These are phyloP conservation scores for Drosophila fulvimacula DNA, from an alignment of 2,888 invertebrate genomes.

Conservation along the genomic window DNA sequence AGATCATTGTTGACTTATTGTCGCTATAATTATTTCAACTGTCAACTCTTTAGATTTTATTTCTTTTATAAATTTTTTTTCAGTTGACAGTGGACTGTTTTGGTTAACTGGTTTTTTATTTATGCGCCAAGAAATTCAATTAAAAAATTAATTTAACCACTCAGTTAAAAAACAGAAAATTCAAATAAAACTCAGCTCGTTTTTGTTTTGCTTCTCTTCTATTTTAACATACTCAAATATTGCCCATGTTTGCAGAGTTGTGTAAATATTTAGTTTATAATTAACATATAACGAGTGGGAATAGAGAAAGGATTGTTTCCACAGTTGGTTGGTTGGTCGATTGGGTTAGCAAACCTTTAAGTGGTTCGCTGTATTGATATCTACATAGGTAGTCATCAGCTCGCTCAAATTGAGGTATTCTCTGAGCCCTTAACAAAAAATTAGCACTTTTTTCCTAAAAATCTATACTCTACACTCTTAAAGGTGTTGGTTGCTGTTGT, in stretches of 20 bases:
- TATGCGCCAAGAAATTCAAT: constrained; percentile 56
- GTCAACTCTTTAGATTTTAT: constrained; percentile 54
- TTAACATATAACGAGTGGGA: constrained; percentile 50
- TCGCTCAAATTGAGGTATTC: constrained; percentile 2
- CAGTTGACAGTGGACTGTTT: constrained; percentile 18
- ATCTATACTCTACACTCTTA: constrained; percentile 12
- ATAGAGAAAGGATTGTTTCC: constrained; percentile 33
- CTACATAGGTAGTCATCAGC: constrained; percentile 24
- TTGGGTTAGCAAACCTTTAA: constrained; percentile 50
- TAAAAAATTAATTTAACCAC: constrained; percentile 49
- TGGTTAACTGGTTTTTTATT: constrained; percentile 50
- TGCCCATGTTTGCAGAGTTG: constrained; percentile 34
- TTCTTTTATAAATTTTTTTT: constrained; percentile 10
- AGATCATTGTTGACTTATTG: constrained; percentile 50
- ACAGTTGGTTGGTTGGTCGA: constrained; percentile 9
- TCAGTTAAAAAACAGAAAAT: not conserved
- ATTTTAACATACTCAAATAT: constrained; percentile 7
- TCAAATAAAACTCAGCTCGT: constrained; percentile 18
- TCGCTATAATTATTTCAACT: constrained; percentile 63
- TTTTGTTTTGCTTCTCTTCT: constrained; percentile 8
- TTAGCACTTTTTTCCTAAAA: constrained; percentile 27
- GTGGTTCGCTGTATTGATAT: constrained; percentile 12
- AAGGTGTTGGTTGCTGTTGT: constrained; percentile 19
- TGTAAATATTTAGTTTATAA: constrained; percentile 59
- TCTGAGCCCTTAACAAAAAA: constrained; percentile 16